Base-by-base conservation (phyloP, 1,140 invertebrate genomes). In the Drosophila erecta region DNA sequence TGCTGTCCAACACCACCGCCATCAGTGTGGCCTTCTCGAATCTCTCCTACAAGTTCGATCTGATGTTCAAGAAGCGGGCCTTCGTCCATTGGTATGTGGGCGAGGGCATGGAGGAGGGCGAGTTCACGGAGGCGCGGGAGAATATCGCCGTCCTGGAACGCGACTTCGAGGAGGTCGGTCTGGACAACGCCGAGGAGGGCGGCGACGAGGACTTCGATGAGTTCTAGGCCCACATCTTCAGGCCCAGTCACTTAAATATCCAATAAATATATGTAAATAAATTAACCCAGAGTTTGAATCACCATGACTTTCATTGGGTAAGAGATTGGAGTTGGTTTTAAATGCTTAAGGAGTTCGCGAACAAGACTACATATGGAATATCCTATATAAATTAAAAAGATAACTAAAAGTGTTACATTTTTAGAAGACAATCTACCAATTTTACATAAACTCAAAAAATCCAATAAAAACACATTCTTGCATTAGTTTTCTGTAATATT, bases 1-100 rank as follows among this genome's bases (percentile, higher is more conserved):
- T 96, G 95, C 92, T 96, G 55, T 95, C 95, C 90, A 96, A 96
- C 92, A 96, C 96, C 15, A 96, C 96, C 0, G 96, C 96, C 76
- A 96, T 96, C 54, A 95, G 95, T 11, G 95, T 96, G 87, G 95
- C 95, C 20, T 96, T 96, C 94, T 94, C 94, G 49, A 94, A 95
- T 69, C 93, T 96, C 15, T 94, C 96, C 89, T 94, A 96, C 92
- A 97, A 97, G 92, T 97, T 96, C 86, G 96, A 96, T 92, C 92
- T 96, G 66, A 96, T 96, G 96, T 96, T 96, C 92, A 94, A 94
- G 54, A 97, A 97, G 91, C 93, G 96, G 15, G 96, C 96, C 15
- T 96, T 96, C 76, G 95, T 96, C 38, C 95, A 96, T 84, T 96
- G 95, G 95, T 96, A 95, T 76, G 95, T 95, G 4, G 95, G 95